Percentiles rank a stretch among this genome's conserved stretches.
Conservation (phyloP, 2,797 vertebrate species). For the Helostoma temminkii region DNA sequence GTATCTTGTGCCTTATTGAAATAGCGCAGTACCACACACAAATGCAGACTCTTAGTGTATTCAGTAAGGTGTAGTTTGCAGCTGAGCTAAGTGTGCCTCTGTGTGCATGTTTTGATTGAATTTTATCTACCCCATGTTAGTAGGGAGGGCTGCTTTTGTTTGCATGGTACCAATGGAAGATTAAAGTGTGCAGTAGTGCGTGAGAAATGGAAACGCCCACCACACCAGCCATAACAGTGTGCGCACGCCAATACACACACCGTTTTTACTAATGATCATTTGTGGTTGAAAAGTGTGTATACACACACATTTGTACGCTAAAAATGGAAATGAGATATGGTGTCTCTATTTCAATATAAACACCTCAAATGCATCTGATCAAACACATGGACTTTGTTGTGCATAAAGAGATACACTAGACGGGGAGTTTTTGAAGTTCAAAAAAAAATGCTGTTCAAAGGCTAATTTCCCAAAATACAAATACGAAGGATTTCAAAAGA, state of each 20-base stretch:
- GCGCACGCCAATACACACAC: neutral
- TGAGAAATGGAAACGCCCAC: conserved; percentile 39
- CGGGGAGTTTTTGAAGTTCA: conserved; percentile 65
- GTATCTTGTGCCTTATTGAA: conserved; percentile 10
- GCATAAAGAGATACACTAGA: conserved; percentile 62
- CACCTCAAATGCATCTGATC: conserved; percentile 72
- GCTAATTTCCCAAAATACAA: conserved; percentile 72
- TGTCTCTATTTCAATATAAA: conserved; percentile 35
- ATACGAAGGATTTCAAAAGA: conserved; percentile 51
- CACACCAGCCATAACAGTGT: conserved; percentile 6
- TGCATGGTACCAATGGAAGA: conserved; percentile 36
- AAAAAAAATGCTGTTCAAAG: conserved; percentile 64
- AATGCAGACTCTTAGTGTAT: conserved; percentile 12
- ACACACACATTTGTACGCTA: neutral
- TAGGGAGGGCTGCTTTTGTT: conserved; percentile 42
- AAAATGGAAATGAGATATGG: conserved; percentile 21
- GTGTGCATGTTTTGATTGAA: conserved; percentile 31
- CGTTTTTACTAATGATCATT: neutral
- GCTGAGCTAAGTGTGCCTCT: conserved; percentile 28
- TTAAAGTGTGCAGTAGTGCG: conserved; percentile 48
- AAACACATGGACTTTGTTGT: conserved; percentile 62
- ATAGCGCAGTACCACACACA: conserved; percentile 14
- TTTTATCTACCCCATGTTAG: conserved; percentile 49
- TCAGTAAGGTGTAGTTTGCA: conserved; percentile 12
- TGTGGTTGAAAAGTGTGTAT: neutral